A percentile compares a stretch with the other conserved stretches of the same genome.
These are phyloP conservation scores for Sula dactylatra DNA, from an alignment of 2,113 vertebrate genomes.

Conservation along the genomic window DNA sequence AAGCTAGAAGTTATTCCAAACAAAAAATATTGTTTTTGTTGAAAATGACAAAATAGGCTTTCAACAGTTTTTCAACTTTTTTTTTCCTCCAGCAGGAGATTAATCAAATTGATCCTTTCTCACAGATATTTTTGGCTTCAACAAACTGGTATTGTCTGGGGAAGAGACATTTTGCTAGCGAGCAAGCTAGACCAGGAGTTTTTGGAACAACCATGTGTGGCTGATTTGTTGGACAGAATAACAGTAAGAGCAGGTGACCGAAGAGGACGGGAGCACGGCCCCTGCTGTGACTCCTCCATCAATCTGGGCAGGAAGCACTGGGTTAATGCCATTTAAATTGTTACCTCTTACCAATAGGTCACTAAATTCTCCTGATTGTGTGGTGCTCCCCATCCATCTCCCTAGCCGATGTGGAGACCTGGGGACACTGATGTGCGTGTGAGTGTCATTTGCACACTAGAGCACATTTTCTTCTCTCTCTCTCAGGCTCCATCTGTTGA, in stretches of 20 bases:
- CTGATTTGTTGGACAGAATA: not conserved
- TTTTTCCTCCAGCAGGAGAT: not conserved
- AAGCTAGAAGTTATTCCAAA: not conserved
- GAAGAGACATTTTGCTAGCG: not conserved
- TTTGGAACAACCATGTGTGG: rapidly evolving
- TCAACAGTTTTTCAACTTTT: not conserved
- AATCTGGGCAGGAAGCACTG: not conserved
- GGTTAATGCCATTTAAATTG: not conserved
- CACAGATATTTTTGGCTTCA: not conserved
- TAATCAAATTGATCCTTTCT: not conserved
- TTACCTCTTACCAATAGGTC: not conserved
- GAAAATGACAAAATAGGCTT: conserved; percentile 5
- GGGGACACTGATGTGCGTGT: not conserved
- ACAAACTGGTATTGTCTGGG: not conserved
- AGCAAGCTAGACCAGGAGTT: not conserved
- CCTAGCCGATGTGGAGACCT: not conserved
- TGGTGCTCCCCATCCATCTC: not conserved
- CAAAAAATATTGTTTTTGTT: not conserved
- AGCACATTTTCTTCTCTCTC: not conserved
- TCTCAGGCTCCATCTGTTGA: not conserved
- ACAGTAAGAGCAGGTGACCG: not conserved
- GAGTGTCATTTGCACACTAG: not conserved
- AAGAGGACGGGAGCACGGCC: rapidly evolving
- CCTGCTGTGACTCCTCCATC: not conserved
- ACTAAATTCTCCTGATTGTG: not conserved